These are phyloP conservation scores for Caenorhabditis latens DNA, from an alignment of 1,140 invertebrate genomes.

Conservation along the genomic window DNA sequence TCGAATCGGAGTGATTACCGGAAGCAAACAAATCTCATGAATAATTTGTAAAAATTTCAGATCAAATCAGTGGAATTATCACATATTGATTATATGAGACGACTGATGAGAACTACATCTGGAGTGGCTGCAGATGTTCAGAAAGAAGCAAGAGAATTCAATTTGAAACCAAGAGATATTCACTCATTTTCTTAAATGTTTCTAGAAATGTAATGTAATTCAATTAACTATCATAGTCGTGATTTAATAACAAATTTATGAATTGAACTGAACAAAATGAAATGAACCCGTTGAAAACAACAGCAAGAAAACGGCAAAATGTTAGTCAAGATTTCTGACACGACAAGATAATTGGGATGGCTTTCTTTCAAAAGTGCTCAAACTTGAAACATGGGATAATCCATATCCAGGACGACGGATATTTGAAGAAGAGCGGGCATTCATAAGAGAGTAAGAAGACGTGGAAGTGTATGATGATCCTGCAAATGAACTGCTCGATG, in stretches of 20 bases:
- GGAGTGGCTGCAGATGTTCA: constrained; percentile 23
- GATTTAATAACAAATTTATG: background rate
- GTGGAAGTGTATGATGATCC: constrained; percentile 56
- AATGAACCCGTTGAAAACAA: background rate
- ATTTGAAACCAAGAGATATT: constrained; percentile 21
- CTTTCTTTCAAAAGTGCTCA: constrained; percentile 58
- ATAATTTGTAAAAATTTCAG: background rate
- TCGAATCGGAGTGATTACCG: no score
- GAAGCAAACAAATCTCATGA: no score
- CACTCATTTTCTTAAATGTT: constrained; percentile 10
- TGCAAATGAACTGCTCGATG: constrained; percentile 34
- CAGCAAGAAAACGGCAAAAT: background rate
- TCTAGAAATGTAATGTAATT: background rate
- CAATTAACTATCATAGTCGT: background rate
- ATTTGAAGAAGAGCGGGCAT: constrained; percentile 59
- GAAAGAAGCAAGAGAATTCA: constrained; percentile 4
- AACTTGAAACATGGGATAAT: constrained; percentile 69
- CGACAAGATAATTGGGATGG: constrained; percentile 50
- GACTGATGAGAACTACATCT: constrained; percentile 13
- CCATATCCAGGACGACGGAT: constrained; percentile 71
- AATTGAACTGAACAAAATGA: background rate
- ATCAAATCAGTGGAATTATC: constrained; percentile 26
- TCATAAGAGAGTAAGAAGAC: constrained; percentile 64
- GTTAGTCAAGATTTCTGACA: constrained; percentile 12
- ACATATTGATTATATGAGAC: constrained; percentile 7